Evolutionary conservation across 2,888 invertebrate species (phyloP).

Genomic region (Nipponacmea schrenckii): DNA sequence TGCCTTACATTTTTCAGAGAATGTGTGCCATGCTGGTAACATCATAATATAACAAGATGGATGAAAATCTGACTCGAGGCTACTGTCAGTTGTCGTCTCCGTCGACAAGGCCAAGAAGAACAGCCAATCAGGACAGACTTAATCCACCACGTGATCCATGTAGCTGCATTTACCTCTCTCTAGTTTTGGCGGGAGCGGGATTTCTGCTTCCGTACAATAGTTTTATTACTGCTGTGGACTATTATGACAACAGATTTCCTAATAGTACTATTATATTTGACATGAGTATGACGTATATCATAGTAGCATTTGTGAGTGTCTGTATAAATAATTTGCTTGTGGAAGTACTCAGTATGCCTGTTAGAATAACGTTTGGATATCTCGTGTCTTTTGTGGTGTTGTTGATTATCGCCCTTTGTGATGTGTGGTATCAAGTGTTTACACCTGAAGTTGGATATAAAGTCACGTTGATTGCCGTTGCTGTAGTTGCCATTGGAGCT

Average conservation of each 20-base stretch:
- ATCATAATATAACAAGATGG: conserved; percentile 18
- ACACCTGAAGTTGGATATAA: conserved; percentile 82
- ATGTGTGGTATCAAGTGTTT: conserved; percentile 88
- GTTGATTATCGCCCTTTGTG: conserved; percentile 84
- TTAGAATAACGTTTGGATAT: conserved; percentile 90
- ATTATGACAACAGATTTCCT: conserved; percentile 86
- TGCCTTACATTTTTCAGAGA: too few relatives aligned
- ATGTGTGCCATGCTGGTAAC: too few relatives aligned
- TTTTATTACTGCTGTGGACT: conserved; percentile 93
- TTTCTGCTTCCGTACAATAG: conserved; percentile 93
- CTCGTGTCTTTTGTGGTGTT: conserved; percentile 83
- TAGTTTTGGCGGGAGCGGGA: conserved; percentile 87
- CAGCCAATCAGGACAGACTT: conserved; percentile 19
- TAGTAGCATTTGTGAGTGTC: conserved; percentile 89
- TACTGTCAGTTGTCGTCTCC: conserved; percentile 34
- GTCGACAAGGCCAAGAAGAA: conserved; percentile 1
- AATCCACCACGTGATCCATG: conserved; percentile 62
- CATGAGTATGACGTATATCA: conserved; percentile 90
- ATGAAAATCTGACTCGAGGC: conserved; percentile 31
- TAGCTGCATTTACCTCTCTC: conserved; percentile 79
- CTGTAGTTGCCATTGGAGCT: conserved; percentile 78
- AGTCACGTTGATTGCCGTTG: conserved; percentile 83
- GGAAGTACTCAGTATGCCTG: conserved; percentile 83
- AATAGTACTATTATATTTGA: conserved; percentile 88
- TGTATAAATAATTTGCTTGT: conserved; percentile 85